phyloP scores from a whole-genome alignment of 64 coral and sea anemone genomes.

The Orbicella faveolata region DNA sequence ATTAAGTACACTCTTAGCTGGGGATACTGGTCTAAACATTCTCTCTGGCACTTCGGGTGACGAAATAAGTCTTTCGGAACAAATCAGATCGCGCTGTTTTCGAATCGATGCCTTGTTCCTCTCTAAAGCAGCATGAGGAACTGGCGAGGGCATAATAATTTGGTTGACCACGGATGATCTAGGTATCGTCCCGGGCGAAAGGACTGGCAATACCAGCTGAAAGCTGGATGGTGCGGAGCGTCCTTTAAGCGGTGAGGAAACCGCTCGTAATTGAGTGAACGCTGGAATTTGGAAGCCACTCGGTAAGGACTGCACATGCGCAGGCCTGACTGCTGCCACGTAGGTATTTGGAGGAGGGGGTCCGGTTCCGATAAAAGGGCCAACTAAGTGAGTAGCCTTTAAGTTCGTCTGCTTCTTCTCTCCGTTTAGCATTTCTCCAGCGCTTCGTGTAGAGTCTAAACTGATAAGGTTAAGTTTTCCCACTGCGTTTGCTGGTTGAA shows the following conservation, averaged over 20 bases:
- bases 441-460: not conserved
- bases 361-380: conserved; percentile 3
- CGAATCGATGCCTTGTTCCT: not conserved
- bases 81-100: not conserved
- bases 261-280: not conserved
- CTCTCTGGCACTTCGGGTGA: conserved; percentile 25
- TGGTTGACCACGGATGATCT: not conserved
- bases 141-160: not conserved
- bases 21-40: conserved; percentile 25
- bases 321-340: conserved; percentile 3
- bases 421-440: not conserved
- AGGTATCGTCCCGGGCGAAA: not conserved
- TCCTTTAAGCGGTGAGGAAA: conserved; percentile 8
- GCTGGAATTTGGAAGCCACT: not conserved
- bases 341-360: conserved; percentile 14
- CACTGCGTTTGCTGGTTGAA: not conserved
- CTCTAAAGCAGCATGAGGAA: not conserved
- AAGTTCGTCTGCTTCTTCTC: not conserved
- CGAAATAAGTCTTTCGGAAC: not conserved
- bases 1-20: not conserved
- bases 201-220: conserved; percentile 8
- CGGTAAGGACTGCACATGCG: not conserved
- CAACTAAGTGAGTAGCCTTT: conserved; percentile 2
- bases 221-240: not conserved
- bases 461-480: not conserved